Base-by-base conservation (phyloP, 2,888 invertebrate species). In the Heliconius aoede region DNA sequence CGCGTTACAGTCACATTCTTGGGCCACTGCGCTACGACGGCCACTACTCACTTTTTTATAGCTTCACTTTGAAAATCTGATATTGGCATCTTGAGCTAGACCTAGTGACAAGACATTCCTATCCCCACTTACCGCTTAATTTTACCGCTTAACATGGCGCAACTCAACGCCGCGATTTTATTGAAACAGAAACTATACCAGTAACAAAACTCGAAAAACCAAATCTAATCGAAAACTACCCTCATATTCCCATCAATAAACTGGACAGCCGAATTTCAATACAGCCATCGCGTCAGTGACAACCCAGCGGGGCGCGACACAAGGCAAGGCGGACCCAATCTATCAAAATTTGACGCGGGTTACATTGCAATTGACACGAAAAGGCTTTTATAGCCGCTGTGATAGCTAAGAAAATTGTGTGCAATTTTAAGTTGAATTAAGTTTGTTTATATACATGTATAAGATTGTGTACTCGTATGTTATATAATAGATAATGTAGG, bases 341-440 rank as follows among this genome's bases (percentile, higher is more conserved):
- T 87, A 93, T 94, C 93, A 92, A 87, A 87, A 86, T 89, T 90
- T 92, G 94, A 93, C 91, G 85, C 83, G 89, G 92, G 92, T 90
- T 86, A 83, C 85, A 85, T 85, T 84, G 81, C 84, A 86, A 84
- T 86, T 89, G 92, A 92, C 92, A 93, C 83, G 89, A 86, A 90
- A 93, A 92, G 83, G 89, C 92, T 93, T 90, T 92, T 87, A 89
- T 81, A 84, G 83, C 79, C 40, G 71, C 62, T 76, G 26, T 30
- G 36, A 36, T 36, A 51, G 28, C 71, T 71, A 64, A 64, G 64
- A 40, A 55, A 72, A 32, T 65, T 71, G n/a, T 64, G 21, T 40
- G 61, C 64, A 64, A 40, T 58, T 58, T 40, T 24, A 64, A 72
- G 32, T 58, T 64, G 36, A 76, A 55, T 61, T 21, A 69, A 40